Evolutionary conservation across 2,113 vertebrate species (phyloP), one percentile per base, ranked within the genome.

Genomic region (Gasterosteus aculeatus): DNA sequence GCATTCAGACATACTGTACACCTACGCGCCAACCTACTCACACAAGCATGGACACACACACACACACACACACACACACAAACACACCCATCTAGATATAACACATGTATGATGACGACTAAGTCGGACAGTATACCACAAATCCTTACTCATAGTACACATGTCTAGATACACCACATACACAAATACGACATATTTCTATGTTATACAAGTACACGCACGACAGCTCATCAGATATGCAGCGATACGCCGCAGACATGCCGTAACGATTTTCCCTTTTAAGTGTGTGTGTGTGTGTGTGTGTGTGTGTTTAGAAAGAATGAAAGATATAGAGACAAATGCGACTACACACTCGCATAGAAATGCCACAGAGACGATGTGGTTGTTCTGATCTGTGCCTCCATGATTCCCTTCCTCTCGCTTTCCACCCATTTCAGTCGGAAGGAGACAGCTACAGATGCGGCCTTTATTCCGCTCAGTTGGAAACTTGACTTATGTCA

Each of bases 401-500:
- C 54, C 53, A 46, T 46, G 16, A n/a, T 49, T 58, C 42, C 35
- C 46, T 46, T 15, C 60, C 38, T 53, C 61, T 46, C 53, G 62
- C 49, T 56, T 16, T 8, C 0, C 16, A 7, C 63, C 51, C n/a
- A 26, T 54, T 54, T 54, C 11, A 26, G 57, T 57, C 71, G 19
- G 16, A 39, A 38, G 14, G 12, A 31, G 58, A 57, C 51, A 49
- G 60, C 0, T 68, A 59, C 29, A 5, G 73, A 75, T 18, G 10
- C 19, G 11, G 66, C 49, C 69, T 64, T 15, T 14, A 71, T 81
- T 0, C 22, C 42, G n/a, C 46, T 29, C 3, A 0, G 22, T 41
- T 63, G 42, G 61, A 59, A 42, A 41, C 44, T 54, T 38, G 33
- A 64, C 60, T 6, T 10, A 29, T 68, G 77, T 69, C 58, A 62